Conservation (phyloP, 92 coral and sea anemone species). For the Montipora capitata region DNA sequence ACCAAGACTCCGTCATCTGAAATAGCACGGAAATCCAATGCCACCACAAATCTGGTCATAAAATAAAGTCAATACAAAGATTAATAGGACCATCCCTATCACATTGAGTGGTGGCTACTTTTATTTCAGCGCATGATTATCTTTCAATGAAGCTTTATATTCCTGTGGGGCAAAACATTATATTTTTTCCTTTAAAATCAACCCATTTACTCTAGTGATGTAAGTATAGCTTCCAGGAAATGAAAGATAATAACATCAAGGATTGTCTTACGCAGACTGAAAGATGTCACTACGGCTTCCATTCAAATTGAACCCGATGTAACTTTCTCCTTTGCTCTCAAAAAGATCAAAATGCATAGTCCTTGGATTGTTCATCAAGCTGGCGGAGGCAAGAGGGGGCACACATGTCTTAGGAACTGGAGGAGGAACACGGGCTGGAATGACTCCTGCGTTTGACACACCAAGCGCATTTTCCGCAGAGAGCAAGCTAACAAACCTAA, state of each 20-base stretch:
- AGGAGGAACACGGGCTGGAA: conserved; percentile 73
- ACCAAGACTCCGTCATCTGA: conserved; percentile 92
- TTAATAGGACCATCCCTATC: no score
- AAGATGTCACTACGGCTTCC: conserved; percentile 36
- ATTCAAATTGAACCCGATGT: conserved; percentile 46
- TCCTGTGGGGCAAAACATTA: no score
- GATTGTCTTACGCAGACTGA: conserved; percentile 17
- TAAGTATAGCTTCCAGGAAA: no score
- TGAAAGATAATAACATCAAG: not conserved
- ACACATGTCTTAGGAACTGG: conserved; percentile 76
- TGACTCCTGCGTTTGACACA: conserved; percentile 83
- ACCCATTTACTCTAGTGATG: no score
- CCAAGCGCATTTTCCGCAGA: conserved; percentile 74
- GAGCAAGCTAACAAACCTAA: conserved; percentile 74
- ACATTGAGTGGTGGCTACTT: no score
- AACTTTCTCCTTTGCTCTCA: conserved; percentile 9
- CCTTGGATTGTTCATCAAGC: conserved; percentile 37
- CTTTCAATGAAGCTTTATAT: no score
- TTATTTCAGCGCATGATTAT: no score
- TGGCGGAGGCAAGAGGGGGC: conserved; percentile 43
- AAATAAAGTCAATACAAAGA: not conserved
- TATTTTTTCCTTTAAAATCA: not conserved
- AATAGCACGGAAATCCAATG: conserved; percentile 86
- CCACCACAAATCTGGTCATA: conserved; percentile 27
- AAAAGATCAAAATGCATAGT: conserved; percentile 25